A percentile compares a stretch with the other conserved stretches of the same genome.
These are phyloP conservation scores for Ischnus inquisitorius DNA, from an alignment of 2,888 invertebrate species.

Conservation along the genomic window DNA sequence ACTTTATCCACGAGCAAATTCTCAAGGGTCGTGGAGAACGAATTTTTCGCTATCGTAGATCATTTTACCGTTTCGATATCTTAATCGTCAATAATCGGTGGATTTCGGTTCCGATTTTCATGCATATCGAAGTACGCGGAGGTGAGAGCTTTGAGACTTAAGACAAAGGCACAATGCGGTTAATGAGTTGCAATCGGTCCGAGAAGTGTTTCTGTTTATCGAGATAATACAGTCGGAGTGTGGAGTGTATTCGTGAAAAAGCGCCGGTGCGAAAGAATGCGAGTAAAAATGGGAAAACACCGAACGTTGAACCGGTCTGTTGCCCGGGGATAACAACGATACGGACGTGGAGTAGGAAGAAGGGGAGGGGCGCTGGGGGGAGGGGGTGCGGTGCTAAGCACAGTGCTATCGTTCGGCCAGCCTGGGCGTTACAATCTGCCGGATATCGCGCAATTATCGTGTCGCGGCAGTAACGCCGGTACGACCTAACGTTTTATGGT, in stretches of 20 bases:
- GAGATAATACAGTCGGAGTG: background rate
- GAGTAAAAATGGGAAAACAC: conserved; percentile 18
- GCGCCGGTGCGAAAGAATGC: conserved; percentile 24
- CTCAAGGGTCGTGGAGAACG: background rate
- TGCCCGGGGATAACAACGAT: conserved; percentile 45
- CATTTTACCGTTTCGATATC: background rate
- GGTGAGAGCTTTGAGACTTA: background rate
- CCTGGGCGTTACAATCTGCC: conserved; percentile 71
- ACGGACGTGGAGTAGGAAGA: conserved; percentile 1
- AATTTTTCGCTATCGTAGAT: background rate
- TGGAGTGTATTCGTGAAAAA: conserved; percentile 20
- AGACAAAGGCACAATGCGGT: background rate
- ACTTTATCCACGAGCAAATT: background rate
- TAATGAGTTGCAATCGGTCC: background rate
- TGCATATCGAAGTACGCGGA: background rate
- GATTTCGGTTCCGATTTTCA: background rate
- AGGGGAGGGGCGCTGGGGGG: background rate
- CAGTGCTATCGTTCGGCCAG: conserved; percentile 43
- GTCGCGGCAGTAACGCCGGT: conserved; percentile 58
- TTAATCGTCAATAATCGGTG: background rate
- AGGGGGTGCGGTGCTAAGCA: conserved; percentile 23
- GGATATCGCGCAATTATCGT: conserved; percentile 75
- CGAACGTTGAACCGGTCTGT: conserved; percentile 15
- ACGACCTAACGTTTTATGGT: conserved; percentile 70
- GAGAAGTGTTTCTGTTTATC: conserved; percentile 30